Percentiles rank a stretch among this genome's conserved stretches.
These are phyloP conservation scores for Callinectes sapidus DNA, from an alignment of 2,888 invertebrate genomes.

Conservation along the genomic window DNA sequence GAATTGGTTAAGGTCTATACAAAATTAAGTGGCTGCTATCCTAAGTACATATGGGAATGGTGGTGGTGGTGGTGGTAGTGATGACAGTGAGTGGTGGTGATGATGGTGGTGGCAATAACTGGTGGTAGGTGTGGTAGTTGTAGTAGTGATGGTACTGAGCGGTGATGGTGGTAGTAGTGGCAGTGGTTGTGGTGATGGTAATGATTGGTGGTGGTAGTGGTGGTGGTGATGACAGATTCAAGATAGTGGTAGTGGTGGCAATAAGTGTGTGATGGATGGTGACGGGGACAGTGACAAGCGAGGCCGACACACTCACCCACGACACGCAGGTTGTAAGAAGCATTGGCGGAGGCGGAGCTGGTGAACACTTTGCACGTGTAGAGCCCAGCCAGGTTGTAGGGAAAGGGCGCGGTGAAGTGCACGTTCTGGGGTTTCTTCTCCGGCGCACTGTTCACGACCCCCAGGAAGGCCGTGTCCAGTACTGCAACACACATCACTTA, in stretches of 20 bases:
- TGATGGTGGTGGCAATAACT: not conserved
- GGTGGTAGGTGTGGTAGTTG: not conserved
- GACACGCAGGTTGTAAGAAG: constrained; percentile 51
- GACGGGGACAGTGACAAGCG: not conserved
- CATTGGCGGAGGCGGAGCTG: not conserved
- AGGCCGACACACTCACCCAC: constrained; percentile 53
- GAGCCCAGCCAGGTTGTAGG: constrained; percentile 55
- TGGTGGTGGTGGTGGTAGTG: not conserved
- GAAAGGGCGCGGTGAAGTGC: constrained; percentile 53
- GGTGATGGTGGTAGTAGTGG: not conserved
- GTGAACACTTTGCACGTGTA: constrained; percentile 65
- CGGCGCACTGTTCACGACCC: constrained; percentile 42
- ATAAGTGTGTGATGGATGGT: not conserved
- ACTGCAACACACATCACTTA: constrained; percentile 29
- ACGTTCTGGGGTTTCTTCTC: constrained; percentile 43
- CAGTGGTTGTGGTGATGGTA: not conserved
- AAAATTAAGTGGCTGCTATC: not conserved
- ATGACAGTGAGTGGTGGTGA: not conserved
- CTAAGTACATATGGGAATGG: not conserved
- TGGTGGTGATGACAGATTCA: not conserved
- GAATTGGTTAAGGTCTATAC: not conserved
- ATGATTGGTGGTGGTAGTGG: not conserved
- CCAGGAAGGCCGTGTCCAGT: constrained; percentile 42
- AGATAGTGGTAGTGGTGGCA: not conserved
- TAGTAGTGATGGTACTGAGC: not conserved